These are phyloP conservation scores for Halichoerus grypus DNA, from an alignment of 2,113 vertebrate species.

Conservation along the genomic window DNA sequence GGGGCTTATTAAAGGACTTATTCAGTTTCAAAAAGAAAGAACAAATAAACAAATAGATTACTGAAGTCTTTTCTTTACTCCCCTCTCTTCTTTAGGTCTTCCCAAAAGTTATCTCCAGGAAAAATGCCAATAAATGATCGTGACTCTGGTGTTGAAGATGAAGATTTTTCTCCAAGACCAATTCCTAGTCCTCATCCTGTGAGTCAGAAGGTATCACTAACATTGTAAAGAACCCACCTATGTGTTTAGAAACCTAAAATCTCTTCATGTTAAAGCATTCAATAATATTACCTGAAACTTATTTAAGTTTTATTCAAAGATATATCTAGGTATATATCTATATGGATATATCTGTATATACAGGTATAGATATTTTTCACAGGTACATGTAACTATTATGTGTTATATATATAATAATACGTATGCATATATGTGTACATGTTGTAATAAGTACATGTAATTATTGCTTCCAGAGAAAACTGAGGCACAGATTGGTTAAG, in stretches of 20 bases:
- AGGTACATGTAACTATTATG: background rate
- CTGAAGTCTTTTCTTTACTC: constrained; percentile 43
- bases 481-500: constrained; percentile 53
- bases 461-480: constrained; percentile 39
- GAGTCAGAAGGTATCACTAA: constrained; percentile 90
- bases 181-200: constrained; percentile 96
- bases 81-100: constrained; percentile 68
- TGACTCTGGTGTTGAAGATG: constrained; percentile 97
- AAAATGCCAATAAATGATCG: constrained; percentile 90
- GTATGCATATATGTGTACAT: background rate
- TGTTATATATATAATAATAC: background rate
- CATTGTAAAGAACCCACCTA: background rate
- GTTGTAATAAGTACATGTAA: background rate
- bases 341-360: background rate
- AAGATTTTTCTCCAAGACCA: constrained; percentile 96
- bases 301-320: background rate
- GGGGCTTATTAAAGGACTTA: constrained; percentile 75
- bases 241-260: constrained; percentile 39
- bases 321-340: background rate
- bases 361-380: background rate
- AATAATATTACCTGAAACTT: constrained; percentile 48
- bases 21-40: constrained; percentile 76
- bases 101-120: constrained; percentile 65
- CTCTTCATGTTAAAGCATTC: constrained; percentile 52
- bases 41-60: background rate